A percentile compares a stretch with the other conserved stretches of the same genome.
phyloP scores from a whole-genome alignment of 2,113 vertebrate species.

The Chelonoidis abingdonii region DNA sequence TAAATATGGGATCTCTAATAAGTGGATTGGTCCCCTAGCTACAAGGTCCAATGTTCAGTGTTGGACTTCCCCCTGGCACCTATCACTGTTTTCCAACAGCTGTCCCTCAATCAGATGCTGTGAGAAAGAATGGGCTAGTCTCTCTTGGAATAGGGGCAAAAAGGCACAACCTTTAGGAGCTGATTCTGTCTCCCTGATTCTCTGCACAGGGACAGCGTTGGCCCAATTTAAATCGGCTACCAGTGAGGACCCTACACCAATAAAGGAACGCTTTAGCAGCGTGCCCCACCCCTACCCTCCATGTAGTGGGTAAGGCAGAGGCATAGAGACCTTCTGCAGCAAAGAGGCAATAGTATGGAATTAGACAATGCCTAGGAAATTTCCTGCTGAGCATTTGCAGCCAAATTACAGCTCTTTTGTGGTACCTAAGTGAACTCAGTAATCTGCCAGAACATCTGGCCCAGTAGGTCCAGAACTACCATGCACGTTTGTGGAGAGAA shows the following conservation, averaged over 20 bases:
- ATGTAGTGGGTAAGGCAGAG: neutral
- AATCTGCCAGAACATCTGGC: neutral
- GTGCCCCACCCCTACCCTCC: rapidly evolving
- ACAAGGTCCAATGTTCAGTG: too few relatives aligned
- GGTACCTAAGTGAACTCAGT: neutral
- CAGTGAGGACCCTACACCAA: too few relatives aligned
- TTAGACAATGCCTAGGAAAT: neutral
- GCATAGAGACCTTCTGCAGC: neutral
- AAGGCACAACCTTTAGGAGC: neutral
- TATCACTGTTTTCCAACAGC: too few relatives aligned
- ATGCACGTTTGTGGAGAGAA: neutral
- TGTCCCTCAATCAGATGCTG: too few relatives aligned
- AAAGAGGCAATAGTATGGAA: neutral
- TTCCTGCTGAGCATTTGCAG: neutral
- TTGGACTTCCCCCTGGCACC: too few relatives aligned
- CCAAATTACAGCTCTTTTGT: neutral
- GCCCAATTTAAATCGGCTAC: neutral
- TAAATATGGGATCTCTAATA: too few relatives aligned
- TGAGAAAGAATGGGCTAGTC: too few relatives aligned
- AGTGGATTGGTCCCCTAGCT: too few relatives aligned
- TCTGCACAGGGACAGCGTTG: neutral
- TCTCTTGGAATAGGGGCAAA: too few relatives aligned
- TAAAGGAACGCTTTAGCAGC: rapidly evolving
- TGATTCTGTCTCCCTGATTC: rapidly evolving
- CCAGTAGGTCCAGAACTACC: neutral